Conservation (phyloP, 2,888 invertebrate species). For the Yponomeuta cagnagella region DNA sequence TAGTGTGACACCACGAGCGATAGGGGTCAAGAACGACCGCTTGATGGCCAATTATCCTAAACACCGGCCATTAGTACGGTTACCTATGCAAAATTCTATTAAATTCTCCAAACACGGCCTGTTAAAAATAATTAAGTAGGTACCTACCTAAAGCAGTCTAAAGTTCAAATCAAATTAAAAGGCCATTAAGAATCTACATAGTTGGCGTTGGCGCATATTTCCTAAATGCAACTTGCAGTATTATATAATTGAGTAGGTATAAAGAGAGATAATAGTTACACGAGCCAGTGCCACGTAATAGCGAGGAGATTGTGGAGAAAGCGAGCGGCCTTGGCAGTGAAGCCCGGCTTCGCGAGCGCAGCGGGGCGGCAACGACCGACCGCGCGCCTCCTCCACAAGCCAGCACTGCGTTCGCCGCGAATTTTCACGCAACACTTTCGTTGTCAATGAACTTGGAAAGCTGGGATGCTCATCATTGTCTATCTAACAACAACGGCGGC, state of each 20-base stretch:
- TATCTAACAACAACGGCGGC: conserved; percentile 52
- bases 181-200: neutral
- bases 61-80: neutral
- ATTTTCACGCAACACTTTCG: conserved; percentile 73
- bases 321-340: conserved; percentile 70
- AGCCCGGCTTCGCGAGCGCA: conserved; percentile 43
- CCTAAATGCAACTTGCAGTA: neutral
- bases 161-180: neutral
- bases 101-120: neutral
- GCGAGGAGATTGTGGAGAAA: conserved; percentile 57
- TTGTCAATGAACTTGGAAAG: conserved; percentile 75
- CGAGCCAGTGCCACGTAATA: conserved; percentile 49
- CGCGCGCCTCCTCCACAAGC: conserved; percentile 28
- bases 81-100: neutral
- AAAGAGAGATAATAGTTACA: conserved; percentile 46
- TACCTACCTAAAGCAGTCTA: neutral
- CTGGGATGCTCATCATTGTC: conserved; percentile 70
- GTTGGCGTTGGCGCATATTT: neutral
- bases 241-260: conserved; percentile 50
- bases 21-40: conserved; percentile 53
- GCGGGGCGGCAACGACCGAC: conserved; percentile 31
- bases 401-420: conserved; percentile 45
- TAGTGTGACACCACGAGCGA: conserved; percentile 25
- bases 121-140: neutral
- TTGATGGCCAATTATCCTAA: conserved; percentile 19